Evolutionary conservation across 1,140 invertebrate species (phyloP).

Genomic region (Aphidius ervi): DNA sequence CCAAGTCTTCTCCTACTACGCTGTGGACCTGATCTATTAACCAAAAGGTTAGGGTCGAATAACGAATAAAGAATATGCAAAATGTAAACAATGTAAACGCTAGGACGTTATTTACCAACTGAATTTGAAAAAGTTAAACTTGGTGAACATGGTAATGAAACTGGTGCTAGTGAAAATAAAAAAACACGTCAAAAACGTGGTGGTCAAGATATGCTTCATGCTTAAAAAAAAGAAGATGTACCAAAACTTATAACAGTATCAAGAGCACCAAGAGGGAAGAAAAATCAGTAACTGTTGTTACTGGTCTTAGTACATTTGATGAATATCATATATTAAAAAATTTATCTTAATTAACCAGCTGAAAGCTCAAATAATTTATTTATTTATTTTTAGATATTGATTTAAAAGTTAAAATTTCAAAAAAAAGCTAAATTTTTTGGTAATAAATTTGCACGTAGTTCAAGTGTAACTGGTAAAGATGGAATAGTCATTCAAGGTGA

Average conservation of each 20-base stretch:
- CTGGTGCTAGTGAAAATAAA: slow-evolving; percentile 75
- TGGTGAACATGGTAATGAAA: slow-evolving; percentile 59
- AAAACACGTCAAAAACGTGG: slow-evolving; percentile 85
- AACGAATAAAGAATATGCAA: slow-evolving; percentile 84
- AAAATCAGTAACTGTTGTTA: slow-evolving; percentile 94
- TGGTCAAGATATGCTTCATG: slow-evolving; percentile 73
- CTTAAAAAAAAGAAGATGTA: slow-evolving; percentile 70
- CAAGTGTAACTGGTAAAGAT: slow-evolving; percentile 96
- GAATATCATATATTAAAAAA: slow-evolving; percentile 30
- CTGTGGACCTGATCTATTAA: no score
- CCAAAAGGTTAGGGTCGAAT: no score
- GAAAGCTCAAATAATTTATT: neutral
- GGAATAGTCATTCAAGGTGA: slow-evolving; percentile 99
- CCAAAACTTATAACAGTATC: slow-evolving; percentile 81
- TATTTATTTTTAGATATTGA: slow-evolving; percentile 79
- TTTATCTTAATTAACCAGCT: neutral
- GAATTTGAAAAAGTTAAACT: slow-evolving; percentile 87
- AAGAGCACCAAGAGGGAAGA: slow-evolving; percentile 95
- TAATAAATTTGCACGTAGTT: slow-evolving; percentile 96
- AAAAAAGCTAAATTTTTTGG: slow-evolving; percentile 98
- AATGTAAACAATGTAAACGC: slow-evolving; percentile 95
- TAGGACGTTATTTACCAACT: slow-evolving; percentile 88
- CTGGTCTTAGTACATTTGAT: slow-evolving; percentile 86
- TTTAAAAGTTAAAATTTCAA: slow-evolving; percentile 92
- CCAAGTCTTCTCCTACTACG: no score